Percentiles rank a stretch among this genome's conserved stretches.
Conservation (phyloP, 2,113 vertebrate species). For the Coreoperca whiteheadi region DNA sequence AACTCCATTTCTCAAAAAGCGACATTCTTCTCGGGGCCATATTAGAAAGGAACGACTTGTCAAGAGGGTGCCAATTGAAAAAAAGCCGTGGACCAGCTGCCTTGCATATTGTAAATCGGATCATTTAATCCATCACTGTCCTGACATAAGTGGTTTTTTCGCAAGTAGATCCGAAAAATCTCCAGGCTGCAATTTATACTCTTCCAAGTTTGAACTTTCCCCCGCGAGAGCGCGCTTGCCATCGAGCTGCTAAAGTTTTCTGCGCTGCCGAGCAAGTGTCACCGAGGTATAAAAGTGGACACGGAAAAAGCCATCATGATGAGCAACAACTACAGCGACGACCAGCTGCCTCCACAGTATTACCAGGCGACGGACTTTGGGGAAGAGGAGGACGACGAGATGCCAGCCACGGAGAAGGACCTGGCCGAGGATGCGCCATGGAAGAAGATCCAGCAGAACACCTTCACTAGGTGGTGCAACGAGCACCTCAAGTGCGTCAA, state of each 20-base stretch:
- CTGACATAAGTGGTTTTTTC: slow-evolving; percentile 74
- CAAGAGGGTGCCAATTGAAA: slow-evolving; percentile 79
- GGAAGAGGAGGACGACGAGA: slow-evolving; percentile 88
- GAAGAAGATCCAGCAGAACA: slow-evolving; percentile 99
- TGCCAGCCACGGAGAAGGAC: slow-evolving; percentile 96
- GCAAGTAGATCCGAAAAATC: slow-evolving; percentile 72
- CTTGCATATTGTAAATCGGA: slow-evolving; percentile 70
- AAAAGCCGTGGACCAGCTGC: slow-evolving; percentile 46
- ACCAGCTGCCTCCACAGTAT: slow-evolving; percentile 81
- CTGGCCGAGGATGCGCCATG: slow-evolving; percentile 96
- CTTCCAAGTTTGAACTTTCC: slow-evolving; percentile 67
- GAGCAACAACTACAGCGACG: slow-evolving; percentile 85
- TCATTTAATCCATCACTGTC: slow-evolving; percentile 74
- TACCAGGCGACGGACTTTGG: slow-evolving; percentile 83
- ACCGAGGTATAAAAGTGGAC: slow-evolving; percentile 80
- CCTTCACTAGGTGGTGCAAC: slow-evolving; percentile 97
- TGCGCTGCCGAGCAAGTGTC: slow-evolving; percentile 56
- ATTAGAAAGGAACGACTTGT: slow-evolving; percentile 64
- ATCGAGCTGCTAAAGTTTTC: slow-evolving; percentile 67
- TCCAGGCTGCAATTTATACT: slow-evolving; percentile 55
- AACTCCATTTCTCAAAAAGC: slow-evolving; percentile 33
- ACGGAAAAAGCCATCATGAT: slow-evolving; percentile 77
- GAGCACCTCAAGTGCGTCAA: slow-evolving; percentile 93
- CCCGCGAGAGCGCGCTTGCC: slow-evolving; percentile 66
- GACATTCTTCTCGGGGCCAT: slow-evolving; percentile 47